These are phyloP conservation scores for Cosmorhoe ocellata DNA, from an alignment of 2,888 invertebrate species.

Conservation along the genomic window DNA sequence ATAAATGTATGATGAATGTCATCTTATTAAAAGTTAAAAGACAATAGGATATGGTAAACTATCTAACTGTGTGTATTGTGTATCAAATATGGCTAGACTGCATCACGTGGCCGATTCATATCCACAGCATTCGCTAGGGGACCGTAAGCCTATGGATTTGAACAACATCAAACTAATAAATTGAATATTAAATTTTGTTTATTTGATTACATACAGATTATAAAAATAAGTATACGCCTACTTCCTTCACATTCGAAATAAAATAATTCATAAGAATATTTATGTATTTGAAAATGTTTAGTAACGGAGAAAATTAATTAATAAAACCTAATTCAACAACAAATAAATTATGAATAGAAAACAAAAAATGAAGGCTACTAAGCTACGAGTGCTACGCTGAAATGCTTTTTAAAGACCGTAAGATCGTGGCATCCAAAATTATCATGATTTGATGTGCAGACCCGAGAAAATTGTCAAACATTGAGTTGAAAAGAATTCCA, in stretches of 20 bases:
- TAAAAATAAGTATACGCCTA: neutral
- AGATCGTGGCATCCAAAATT: neutral
- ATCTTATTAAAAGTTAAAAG: no score
- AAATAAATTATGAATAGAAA: neutral
- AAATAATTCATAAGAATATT: no score
- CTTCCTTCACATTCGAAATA: no score
- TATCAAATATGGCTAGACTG: slow-evolving; percentile 40
- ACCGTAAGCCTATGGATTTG: slow-evolving; percentile 45
- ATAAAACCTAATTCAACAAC: no score
- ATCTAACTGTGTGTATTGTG: slow-evolving; percentile 45
- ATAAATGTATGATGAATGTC: no score
- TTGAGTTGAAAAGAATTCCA: slow-evolving; percentile 20
- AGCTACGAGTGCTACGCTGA: no score
- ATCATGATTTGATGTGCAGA: neutral
- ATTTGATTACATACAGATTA: slow-evolving; percentile 16
- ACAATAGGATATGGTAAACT: no score
- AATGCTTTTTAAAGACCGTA: no score
- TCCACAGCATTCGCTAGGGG: slow-evolving; percentile 49
- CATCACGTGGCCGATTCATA: slow-evolving; percentile 53
- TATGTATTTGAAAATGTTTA: no score
- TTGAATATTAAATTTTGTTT: slow-evolving; percentile 40
- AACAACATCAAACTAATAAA: slow-evolving; percentile 46
- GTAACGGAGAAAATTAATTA: no score
- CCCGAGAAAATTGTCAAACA: slow-evolving; percentile 11
- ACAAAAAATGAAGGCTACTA: no score